These are phyloP conservation scores for Chrysemys picta DNA, from an alignment of 2,113 vertebrate species.

Conservation along the genomic window DNA sequence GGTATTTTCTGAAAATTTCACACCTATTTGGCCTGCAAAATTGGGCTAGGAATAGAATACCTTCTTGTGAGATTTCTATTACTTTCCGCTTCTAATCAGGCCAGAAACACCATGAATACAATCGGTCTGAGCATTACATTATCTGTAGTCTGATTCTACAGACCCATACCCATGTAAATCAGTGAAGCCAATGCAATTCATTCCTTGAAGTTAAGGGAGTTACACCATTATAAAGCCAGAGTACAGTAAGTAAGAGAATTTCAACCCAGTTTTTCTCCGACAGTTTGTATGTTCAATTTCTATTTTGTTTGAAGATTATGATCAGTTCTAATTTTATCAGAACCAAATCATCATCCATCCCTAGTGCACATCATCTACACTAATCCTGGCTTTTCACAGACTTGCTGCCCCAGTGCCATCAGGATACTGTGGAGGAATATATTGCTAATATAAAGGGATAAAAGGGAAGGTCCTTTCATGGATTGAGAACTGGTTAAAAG, in stretches of 20 bases:
- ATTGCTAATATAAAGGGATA: neutral
- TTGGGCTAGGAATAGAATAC: neutral
- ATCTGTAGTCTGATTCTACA: neutral
- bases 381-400: neutral
- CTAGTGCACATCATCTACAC: neutral
- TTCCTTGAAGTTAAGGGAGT: neutral
- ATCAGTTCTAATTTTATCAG: neutral
- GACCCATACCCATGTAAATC: neutral
- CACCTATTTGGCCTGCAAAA: neutral
- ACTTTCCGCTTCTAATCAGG: neutral
- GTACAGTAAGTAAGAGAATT: neutral
- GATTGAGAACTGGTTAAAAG: too few species aligned
- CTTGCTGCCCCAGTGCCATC: neutral
- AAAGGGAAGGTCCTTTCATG: too few species aligned
- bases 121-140: neutral
- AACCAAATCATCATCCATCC: neutral
- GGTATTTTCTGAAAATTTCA: neutral
- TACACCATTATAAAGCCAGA: neutral
- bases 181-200: rapidly evolving
- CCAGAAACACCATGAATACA: neutral
- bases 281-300: neutral
- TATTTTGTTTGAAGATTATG: neutral
- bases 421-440: neutral
- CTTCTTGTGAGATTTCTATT: neutral
- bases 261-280: neutral